phyloP scores from a whole-genome alignment of 2,113 vertebrate species.

The Andinoacara biseriatus region DNA sequence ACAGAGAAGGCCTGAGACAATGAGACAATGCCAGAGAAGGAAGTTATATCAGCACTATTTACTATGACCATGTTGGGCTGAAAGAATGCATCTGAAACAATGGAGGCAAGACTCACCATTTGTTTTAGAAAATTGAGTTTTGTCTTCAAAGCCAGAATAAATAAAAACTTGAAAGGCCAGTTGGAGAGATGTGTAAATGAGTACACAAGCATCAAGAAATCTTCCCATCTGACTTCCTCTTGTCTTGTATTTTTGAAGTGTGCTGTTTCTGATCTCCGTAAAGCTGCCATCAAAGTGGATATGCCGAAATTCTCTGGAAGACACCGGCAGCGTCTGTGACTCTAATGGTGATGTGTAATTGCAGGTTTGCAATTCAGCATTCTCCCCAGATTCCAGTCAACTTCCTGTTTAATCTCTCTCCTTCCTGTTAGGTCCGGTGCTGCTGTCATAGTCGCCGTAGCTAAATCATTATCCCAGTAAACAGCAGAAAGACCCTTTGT shows the following conservation, averaged over 20 bases:
- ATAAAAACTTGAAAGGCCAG: not conserved
- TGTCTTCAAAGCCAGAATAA: not conserved
- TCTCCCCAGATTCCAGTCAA: conserved; percentile 49
- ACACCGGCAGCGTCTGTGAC: not conserved
- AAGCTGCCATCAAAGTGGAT: not conserved
- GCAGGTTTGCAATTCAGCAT: not conserved
- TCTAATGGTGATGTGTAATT: conserved; percentile 10
- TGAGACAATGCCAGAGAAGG: not conserved
- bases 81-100: not conserved
- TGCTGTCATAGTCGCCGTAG: conserved; percentile 40
- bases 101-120: not conserved
- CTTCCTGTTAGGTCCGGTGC: conserved; percentile 62
- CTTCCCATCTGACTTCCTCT: conserved; percentile 12
- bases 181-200: conserved; percentile 1
- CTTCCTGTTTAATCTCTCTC: conserved; percentile 75
- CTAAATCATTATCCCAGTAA: conserved; percentile 59
- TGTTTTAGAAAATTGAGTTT: not conserved
- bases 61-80: not conserved
- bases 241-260: not conserved
- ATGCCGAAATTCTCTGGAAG: conserved; percentile 17
- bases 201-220: conserved; percentile 1
- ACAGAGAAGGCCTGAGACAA: conserved; percentile 15
- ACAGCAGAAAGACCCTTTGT: conserved; percentile 52
- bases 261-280: conserved; percentile 17
- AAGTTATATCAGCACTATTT: not conserved